Base-by-base conservation (phyloP, 2,797 vertebrate species). In the Otus scops region DNA sequence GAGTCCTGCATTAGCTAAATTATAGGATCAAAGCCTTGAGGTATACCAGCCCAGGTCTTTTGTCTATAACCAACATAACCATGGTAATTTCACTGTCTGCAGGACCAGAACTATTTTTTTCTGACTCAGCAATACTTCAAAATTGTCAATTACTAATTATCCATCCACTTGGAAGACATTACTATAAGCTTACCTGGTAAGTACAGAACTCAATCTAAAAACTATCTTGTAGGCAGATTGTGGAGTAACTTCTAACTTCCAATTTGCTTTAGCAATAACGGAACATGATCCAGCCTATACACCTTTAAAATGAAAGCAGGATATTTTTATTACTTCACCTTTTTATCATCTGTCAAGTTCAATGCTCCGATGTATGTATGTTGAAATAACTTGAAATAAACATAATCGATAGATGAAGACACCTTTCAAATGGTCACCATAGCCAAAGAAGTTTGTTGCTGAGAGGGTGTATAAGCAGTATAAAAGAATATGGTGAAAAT, bases 1-100 rank as follows among this genome's bases (percentile, higher is more conserved):
- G 91, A 96, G 86, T 60, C 45, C n/a, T 70, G 63, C 0, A 0
- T 88, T 94, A 88, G 67, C 53, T 96, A 71, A 89, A 95, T 82
- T 83, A 53, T 1, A 85, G 74, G 63, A 96, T 93, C 67, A 95
- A 93, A 94, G 54, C 64, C 74, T 92, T 73, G 65, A 84, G 81
- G 43, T 48, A 50, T 6, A 71, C 73, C 27, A 82, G 32, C 10
- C 43, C n/a, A 41, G 30, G 47, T 63, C 74, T 85, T 60, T 48
- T 69, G 69, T 61, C 65, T 90, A 32, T 69, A 92, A 76, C 64
- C 21, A 79, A 47, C 19, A 85, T 5, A 88, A 64, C 39, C 36
- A 56, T 68, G 74, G n/a, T 45, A 91, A 90, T 90, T 79, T 74
- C 63, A 73, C 54, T 60, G 48, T 94, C 45, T 77, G 41, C 32